Evolutionary conservation across 92 coral and sea anemone species (phyloP).

Genomic region (Umimayanthus kanabou): DNA sequence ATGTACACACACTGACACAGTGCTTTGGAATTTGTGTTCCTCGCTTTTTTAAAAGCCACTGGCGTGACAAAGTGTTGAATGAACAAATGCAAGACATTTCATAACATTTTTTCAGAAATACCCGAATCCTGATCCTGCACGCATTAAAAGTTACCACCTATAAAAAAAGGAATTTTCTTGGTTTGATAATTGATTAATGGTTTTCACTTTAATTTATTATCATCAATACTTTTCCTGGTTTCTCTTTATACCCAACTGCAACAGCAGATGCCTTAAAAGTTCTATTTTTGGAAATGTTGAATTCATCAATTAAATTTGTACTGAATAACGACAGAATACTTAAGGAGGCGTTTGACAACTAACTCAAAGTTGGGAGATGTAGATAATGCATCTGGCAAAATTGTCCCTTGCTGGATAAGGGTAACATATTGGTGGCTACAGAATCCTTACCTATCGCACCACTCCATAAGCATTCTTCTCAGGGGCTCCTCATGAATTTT

Average conservation of each 20-base stretch:
- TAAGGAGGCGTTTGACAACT: not conserved
- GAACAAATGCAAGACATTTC: not conserved
- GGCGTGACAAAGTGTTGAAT: constrained; percentile 11
- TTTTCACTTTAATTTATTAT: not conserved
- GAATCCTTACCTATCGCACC: constrained; percentile 35
- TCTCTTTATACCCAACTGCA: not conserved
- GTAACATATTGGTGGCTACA: not conserved
- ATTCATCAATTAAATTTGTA: not conserved
- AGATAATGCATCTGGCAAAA: not conserved
- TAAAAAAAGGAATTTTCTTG: not conserved
- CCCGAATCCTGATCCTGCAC: not conserved
- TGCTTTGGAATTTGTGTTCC: constrained; percentile 16
- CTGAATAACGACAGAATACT: too few species aligned
- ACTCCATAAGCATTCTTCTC: constrained; percentile 30
- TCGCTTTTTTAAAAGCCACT: not conserved
- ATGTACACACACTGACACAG: not conserved
- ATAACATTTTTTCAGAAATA: not conserved
- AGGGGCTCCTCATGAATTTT: constrained; percentile 76
- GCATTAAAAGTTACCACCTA: not conserved
- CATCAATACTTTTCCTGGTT: constrained; percentile 4
- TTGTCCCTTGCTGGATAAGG: too few species aligned
- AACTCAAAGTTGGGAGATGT: too few species aligned
- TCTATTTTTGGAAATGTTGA: not conserved
- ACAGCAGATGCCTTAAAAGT: too few species aligned
- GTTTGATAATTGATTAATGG: not conserved